These are phyloP conservation scores for Anas bernieri DNA, from an alignment of 2,797 vertebrate species.

Conservation along the genomic window DNA sequence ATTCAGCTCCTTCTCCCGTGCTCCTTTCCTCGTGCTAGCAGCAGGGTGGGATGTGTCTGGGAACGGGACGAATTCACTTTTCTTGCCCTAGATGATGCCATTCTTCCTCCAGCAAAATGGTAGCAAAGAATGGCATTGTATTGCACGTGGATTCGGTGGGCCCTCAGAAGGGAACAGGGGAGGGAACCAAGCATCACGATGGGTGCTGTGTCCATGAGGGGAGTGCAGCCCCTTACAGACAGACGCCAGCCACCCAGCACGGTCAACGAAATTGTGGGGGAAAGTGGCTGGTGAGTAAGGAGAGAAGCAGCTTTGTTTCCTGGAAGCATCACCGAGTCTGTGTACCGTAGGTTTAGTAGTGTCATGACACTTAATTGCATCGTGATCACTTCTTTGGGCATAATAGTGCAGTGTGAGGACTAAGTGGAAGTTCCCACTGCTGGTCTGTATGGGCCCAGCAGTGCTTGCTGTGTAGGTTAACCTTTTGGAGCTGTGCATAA, in stretches of 20 bases:
- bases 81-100: background rate
- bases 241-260: background rate
- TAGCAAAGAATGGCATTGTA: background rate
- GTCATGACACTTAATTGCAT: background rate
- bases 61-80: background rate
- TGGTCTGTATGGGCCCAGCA: background rate
- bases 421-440: background rate
- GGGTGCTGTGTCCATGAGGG: background rate
- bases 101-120: slow-evolving; percentile 23
- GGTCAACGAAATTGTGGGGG: background rate
- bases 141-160: background rate
- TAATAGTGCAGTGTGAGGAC: background rate
- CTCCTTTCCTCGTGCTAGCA: background rate
- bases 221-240: background rate
- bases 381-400: background rate
- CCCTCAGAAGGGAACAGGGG: background rate
- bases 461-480: background rate
- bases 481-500: background rate
- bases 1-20: background rate
- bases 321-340: background rate
- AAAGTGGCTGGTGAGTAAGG: background rate
- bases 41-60: background rate
- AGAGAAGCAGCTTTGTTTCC: background rate
- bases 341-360: background rate
- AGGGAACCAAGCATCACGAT: background rate